A percentile compares a stretch with the other conserved stretches of the same genome.
Conservation (phyloP, 2,888 invertebrate genomes). For the Calameuta idolon region DNA sequence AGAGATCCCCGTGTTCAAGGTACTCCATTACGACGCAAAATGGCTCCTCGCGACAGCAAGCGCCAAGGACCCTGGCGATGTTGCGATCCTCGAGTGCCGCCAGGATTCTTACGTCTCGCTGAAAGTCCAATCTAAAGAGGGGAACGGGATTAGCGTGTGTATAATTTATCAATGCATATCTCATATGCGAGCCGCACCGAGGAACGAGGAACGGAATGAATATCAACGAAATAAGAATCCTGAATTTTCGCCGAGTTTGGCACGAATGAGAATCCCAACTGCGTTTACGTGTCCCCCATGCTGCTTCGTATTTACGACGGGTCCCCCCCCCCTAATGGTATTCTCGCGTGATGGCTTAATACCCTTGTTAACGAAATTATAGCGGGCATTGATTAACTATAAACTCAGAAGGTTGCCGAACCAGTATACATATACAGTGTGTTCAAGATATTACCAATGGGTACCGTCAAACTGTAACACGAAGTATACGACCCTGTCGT, state of each 20-base stretch:
- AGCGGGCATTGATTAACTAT: slow-evolving; percentile 55
- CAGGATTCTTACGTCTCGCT: slow-evolving; percentile 86
- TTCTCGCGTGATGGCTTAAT: slow-evolving; percentile 59
- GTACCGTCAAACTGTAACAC: background rate
- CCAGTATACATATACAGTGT: background rate
- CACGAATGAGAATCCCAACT: background rate
- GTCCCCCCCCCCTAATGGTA: slow-evolving; percentile 39
- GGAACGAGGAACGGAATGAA: background rate
- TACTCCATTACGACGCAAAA: slow-evolving; percentile 87
- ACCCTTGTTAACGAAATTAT: slow-evolving; percentile 58
- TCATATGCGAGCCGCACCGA: background rate
- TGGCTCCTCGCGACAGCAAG: slow-evolving; percentile 80
- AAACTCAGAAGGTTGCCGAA: slow-evolving; percentile 37
- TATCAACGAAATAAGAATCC: background rate
- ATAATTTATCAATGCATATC: slow-evolving; percentile 4
- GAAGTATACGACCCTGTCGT: background rate
- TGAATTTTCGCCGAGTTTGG: background rate
- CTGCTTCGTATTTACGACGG: background rate
- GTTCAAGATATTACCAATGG: background rate
- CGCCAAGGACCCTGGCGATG: slow-evolving; percentile 82
- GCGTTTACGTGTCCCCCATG: background rate
- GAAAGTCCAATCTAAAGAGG: slow-evolving; percentile 80
- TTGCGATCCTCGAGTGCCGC: slow-evolving; percentile 85
- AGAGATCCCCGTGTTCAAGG: slow-evolving; percentile 84
- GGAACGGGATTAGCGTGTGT: background rate